These are phyloP conservation scores for Hozukius guyotensis DNA, from an alignment of 2,797 vertebrate genomes.

Conservation along the genomic window DNA sequence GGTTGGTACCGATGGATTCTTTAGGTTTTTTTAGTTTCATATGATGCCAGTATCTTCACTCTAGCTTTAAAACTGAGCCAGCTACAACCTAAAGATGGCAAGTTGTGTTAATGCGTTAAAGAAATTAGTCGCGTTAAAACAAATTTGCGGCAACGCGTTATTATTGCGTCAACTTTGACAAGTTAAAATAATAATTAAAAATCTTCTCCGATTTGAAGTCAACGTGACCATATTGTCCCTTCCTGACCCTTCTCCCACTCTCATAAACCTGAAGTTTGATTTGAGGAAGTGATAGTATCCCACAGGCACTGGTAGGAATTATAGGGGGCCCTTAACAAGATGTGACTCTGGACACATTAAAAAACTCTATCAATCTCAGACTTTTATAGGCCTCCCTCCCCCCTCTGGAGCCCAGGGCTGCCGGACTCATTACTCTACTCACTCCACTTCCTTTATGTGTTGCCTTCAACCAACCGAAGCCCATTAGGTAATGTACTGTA, in stretches of 20 bases:
- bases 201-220: not conserved
- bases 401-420: constrained; percentile 39
- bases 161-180: too few species aligned
- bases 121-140: too few species aligned
- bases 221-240: constrained; percentile 15
- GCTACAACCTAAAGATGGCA: too few species aligned
- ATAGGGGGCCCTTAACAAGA: constrained; percentile 64
- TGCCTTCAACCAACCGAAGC: constrained; percentile 47
- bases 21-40: too few species aligned
- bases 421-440: constrained; percentile 60
- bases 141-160: too few species aligned
- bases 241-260: constrained; percentile 19
- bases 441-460: constrained; percentile 51
- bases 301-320: constrained; percentile 52
- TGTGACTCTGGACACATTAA: constrained; percentile 69
- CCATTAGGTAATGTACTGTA: constrained; percentile 15
- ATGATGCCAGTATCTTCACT: too few species aligned
- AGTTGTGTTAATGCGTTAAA: too few species aligned
- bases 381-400: constrained; percentile 57
- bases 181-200: not conserved
- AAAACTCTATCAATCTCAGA: constrained; percentile 67
- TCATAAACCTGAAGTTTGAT: constrained; percentile 57
- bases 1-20: too few species aligned
- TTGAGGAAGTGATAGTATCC: constrained; percentile 54
- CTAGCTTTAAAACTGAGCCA: too few species aligned